These are phyloP conservation scores for Trichogramma evanescens DNA, from an alignment of 2,888 invertebrate genomes.

Conservation along the genomic window DNA sequence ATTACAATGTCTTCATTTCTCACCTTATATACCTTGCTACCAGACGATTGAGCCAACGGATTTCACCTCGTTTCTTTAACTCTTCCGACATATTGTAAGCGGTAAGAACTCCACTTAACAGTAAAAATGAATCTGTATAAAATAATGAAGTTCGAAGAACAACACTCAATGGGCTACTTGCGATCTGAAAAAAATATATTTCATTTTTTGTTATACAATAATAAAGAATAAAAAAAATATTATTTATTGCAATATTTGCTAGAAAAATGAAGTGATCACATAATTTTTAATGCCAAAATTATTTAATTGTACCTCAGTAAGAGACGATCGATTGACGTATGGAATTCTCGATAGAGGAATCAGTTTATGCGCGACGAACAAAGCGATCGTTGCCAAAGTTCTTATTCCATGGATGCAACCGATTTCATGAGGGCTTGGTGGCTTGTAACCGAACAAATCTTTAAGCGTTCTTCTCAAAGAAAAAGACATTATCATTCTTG, in stretches of 20 bases:
- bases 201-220: slow-evolving; percentile 12
- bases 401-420: slow-evolving; percentile 66
- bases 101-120: slow-evolving; percentile 61
- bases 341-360: slow-evolving; percentile 59
- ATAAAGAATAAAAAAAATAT: background rate
- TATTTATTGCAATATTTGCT: background rate
- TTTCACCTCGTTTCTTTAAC: slow-evolving; percentile 50
- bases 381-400: slow-evolving; percentile 56
- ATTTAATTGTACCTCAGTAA: slow-evolving; percentile 52
- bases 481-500: slow-evolving; percentile 53
- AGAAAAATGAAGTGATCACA: background rate
- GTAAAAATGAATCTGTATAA: slow-evolving; percentile 62
- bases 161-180: slow-evolving; percentile 56
- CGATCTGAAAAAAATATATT: slow-evolving; percentile 44
- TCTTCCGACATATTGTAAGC: slow-evolving; percentile 57
- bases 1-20: slow-evolving; percentile 8
- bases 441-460: slow-evolving; percentile 54
- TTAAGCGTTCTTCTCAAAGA: slow-evolving; percentile 59
- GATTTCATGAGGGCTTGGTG: slow-evolving; percentile 48
- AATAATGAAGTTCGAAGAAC: slow-evolving; percentile 59
- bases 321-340: slow-evolving; percentile 55
- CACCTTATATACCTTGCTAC: slow-evolving; percentile 60
- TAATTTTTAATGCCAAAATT: background rate
- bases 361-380: slow-evolving; percentile 62
- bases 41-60: slow-evolving; percentile 54